Evolutionary conservation across 2,797 vertebrate genomes (phyloP), one percentile per base, ranked within the genome.

Genomic region (Urosaurus nigricauda): DNA sequence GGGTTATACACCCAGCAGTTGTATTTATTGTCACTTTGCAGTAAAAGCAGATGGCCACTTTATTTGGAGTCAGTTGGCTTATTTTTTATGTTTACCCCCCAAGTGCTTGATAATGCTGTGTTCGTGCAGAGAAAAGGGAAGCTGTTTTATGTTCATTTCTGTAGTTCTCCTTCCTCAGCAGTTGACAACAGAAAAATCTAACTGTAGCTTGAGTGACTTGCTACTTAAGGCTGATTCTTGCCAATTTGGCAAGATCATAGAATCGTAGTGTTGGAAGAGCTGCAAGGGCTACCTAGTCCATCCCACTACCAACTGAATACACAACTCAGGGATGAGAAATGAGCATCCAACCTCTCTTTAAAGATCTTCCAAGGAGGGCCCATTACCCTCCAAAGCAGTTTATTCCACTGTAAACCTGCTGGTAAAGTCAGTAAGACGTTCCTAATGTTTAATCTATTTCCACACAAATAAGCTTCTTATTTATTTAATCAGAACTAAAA

Each of bases 61-160:
- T 94, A 68, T 79, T 87, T 43, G 74, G 83, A 88, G 79, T 11
- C 13, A 35, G 82, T 51, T 4, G 0, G 0, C 51, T 11, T 68
- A 90, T 58, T 70, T 68, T 21, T 0, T 79, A 85, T 1, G 0
- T 0, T 56, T 5, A 32, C 4, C 0, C 0, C 17, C 6, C 29
- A 74, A 29, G 1, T 13, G 0, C 16, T 75, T 90, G 4, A 65
- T 51, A 51, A 79, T 0, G 32, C 56, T 3, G 5, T 53, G 19
- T 65, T 75, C 58, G 74, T 29, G 21, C 40, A 65, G 53, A 87
- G 56, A 53, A 60, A 35, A 73, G 81, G 85, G 35, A 8, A 77
- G 65, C 1, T 85, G 24, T 79, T 0, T 24, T 80, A 0, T 6
- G 16, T 68, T 32, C 13, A 4, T 51, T 73, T 74, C 7, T 0